Base-by-base conservation (phyloP, 2,797 vertebrate genomes). In the Alosa sapidissima region DNA sequence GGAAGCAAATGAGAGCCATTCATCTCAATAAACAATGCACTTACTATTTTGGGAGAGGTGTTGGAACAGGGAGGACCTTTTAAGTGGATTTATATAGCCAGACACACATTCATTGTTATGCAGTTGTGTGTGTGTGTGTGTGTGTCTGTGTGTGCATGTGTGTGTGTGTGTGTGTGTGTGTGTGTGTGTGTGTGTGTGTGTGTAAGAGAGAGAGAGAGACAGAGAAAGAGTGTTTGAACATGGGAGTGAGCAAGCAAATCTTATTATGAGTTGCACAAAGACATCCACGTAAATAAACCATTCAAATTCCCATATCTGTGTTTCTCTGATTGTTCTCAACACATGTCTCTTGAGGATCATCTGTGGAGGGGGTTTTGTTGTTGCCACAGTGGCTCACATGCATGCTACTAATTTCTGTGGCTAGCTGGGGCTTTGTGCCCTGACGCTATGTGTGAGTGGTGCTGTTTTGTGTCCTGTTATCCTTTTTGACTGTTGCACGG, bases 1-100 rank as follows among this genome's bases (percentile, higher is more conserved):
- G 90, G 86, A 6, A 91, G 85, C 89, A 90, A 93, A 93, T 93
- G 91, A 93, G 92, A 89, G 86, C 85, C 89, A 91, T 91, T 93
- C 89, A 91, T 91, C 87, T 89, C 84, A 41, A 88, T 87, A 92
- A 92, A 93, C 91, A 90, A 89, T 88, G 82, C 1, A 5, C 84
- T 87, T 85, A 88, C 91, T 92, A 91, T 94, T 93, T 94, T 91
- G 90, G 84, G 86, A 85, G 55, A 85, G 87, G 82, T 65, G 62
- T 85, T 86, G 84, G 36, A 91, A 90, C 87, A 47, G 41, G 14
- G 88, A 91, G 92, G 87, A 90, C 88, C 88, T 84, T 78, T 78
- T 78, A 78, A 78, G 72, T 78, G 36, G 72, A 78, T 78, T 78
- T 78, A 78, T 78, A 78, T 21, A 21, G 65, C 65, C 33, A 72